phyloP scores from a whole-genome alignment of 2,888 invertebrate species.

The Lasioglossum leucozonium region DNA sequence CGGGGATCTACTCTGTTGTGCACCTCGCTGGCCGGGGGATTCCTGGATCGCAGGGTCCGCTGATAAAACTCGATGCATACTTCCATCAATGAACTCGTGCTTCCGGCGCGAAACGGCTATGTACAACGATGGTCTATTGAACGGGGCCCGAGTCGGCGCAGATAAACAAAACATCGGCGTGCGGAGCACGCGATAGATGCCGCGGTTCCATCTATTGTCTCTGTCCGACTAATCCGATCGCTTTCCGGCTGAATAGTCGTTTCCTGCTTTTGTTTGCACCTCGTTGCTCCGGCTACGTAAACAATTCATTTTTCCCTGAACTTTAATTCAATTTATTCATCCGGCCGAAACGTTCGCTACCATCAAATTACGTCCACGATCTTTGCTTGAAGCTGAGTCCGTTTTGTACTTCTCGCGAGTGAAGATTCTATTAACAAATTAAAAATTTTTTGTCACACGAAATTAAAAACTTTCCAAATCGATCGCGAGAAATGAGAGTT shows the following conservation, averaged over 20 bases:
- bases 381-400: too few species aligned
- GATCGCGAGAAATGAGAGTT: too few species aligned
- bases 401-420: too few species aligned
- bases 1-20: background rate
- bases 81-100: background rate
- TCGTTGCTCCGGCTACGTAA: background rate
- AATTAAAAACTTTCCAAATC: too few species aligned
- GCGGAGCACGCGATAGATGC: background rate
- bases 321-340: background rate
- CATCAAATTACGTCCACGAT: too few species aligned
- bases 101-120: background rate
- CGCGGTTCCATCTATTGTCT: background rate
- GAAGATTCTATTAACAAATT: too few species aligned
- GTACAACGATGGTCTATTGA: background rate
- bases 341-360: too few species aligned
- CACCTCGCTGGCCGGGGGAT: background rate
- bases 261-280: conserved; percentile 2
- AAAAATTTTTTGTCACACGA: too few species aligned
- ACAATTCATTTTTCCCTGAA: background rate
- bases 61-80: background rate
- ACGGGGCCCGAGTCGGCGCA: background rate
- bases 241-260: background rate
- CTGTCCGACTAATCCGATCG: conserved; percentile 8
- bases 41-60: background rate
- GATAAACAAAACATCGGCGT: conserved; percentile 11